phyloP scores from a whole-genome alignment of 2,797 vertebrate genomes.

The Protonibea diacanthus region DNA sequence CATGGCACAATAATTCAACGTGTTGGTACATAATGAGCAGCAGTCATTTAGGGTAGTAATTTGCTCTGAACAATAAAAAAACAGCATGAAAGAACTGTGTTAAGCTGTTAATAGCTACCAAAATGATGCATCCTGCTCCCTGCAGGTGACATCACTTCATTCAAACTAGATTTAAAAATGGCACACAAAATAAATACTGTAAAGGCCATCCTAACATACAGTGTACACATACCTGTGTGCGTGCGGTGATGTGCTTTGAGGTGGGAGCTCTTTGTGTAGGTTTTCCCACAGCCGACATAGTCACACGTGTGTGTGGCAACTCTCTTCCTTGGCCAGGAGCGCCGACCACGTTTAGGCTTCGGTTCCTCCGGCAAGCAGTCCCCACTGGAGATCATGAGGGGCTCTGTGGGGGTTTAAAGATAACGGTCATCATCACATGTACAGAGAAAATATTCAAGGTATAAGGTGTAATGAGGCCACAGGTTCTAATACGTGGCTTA shows the following conservation, averaged over 20 bases:
- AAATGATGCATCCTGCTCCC: background rate
- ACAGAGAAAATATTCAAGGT: background rate
- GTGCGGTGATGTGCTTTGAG: conserved; percentile 98
- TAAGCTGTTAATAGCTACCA: background rate
- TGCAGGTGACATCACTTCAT: background rate
- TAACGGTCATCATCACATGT: background rate
- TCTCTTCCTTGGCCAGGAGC: conserved; percentile 97
- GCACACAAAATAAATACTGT: too few species aligned
- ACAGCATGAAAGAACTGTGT: background rate
- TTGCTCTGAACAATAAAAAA: conserved; percentile 17
- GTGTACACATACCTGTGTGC: conserved; percentile 91
- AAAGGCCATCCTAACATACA: background rate
- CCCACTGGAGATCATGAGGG: conserved; percentile 88
- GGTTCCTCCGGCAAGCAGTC: conserved; percentile 92
- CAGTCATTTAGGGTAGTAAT: conserved; percentile 12
- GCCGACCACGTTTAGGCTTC: conserved; percentile 95
- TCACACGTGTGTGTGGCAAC: conserved; percentile 97
- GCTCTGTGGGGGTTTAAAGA: conserved; percentile 84
- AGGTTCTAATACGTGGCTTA: background rate
- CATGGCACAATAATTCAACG: conserved; percentile 22
- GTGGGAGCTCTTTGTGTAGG: conserved; percentile 99
- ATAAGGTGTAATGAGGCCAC: background rate
- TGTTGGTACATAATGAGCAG: conserved; percentile 26
- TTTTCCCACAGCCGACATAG: conserved; percentile 97
- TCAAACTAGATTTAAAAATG: conserved; percentile 2